Conservation (phyloP, 92 coral and sea anemone species). For the Montipora capitata region DNA sequence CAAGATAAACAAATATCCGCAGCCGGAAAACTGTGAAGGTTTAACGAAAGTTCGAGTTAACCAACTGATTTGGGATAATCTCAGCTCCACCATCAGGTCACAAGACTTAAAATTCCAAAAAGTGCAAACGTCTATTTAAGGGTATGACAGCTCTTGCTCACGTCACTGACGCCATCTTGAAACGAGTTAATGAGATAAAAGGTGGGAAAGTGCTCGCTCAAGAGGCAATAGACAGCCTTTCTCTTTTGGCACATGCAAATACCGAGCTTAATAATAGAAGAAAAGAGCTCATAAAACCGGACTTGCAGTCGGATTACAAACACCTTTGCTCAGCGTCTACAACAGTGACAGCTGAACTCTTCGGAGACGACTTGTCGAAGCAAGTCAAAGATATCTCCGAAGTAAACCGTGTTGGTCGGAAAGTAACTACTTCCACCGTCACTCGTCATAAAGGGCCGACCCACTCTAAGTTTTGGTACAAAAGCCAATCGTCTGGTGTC, state of each 20-base stretch:
- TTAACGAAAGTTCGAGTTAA: too few relatives aligned
- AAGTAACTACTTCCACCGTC: not conserved
- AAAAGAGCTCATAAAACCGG: slow-evolving; percentile 34
- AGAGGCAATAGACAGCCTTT: not conserved
- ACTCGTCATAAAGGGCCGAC: not conserved
- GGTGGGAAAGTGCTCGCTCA: too few relatives aligned
- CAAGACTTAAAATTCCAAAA: too few relatives aligned
- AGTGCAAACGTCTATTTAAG: too few relatives aligned
- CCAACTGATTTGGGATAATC: too few relatives aligned
- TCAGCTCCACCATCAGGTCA: too few relatives aligned
- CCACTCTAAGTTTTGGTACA: not conserved
- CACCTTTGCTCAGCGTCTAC: not conserved
- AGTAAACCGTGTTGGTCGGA: slow-evolving; percentile 28
- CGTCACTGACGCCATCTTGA: too few relatives aligned
- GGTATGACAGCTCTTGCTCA: too few relatives aligned
- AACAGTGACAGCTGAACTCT: slow-evolving; percentile 13
- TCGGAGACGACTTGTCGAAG: slow-evolving; percentile 39
- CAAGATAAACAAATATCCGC: too few relatives aligned
- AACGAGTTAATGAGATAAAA: too few relatives aligned
- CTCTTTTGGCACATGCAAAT: too few relatives aligned
- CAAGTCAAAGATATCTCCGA: slow-evolving; percentile 28
- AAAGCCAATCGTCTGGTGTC: slow-evolving; percentile 3
- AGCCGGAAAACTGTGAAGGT: too few relatives aligned
- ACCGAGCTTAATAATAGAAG: slow-evolving; percentile 4
- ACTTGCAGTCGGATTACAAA: slow-evolving; percentile 27